Percentiles rank a stretch among this genome's conserved stretches.
These are phyloP conservation scores for Hydraecia micacea DNA, from an alignment of 2,888 invertebrate species.

Conservation along the genomic window DNA sequence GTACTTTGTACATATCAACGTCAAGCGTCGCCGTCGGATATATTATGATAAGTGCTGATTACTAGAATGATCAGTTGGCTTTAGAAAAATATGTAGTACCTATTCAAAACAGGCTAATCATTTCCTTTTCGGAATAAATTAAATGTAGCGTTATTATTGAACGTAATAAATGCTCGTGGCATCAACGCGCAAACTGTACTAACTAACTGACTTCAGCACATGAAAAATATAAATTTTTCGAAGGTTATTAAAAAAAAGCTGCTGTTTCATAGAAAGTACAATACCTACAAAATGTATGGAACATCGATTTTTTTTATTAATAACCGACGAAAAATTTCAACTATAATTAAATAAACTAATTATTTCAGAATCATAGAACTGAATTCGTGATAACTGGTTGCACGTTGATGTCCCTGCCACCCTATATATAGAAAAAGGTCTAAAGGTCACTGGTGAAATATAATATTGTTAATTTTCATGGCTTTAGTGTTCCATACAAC, in stretches of 20 bases:
- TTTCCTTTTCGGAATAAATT: not conserved
- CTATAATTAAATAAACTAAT: too few relatives aligned
- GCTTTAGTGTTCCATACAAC: slow-evolving; percentile 29
- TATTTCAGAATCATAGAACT: not conserved
- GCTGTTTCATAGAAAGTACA: too few relatives aligned
- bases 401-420: too few relatives aligned
- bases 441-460: slow-evolving; percentile 24
- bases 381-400: not conserved
- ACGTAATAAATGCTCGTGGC: not conserved
- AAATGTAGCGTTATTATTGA: not conserved
- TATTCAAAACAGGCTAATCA: not conserved
- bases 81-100: not conserved
- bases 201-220: not conserved
- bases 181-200: too few relatives aligned
- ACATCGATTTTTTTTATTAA: too few relatives aligned
- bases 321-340: too few relatives aligned
- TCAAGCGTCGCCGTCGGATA: slow-evolving; percentile 1
- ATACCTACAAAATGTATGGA: too few relatives aligned
- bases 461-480: slow-evolving; percentile 19
- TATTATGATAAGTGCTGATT: slow-evolving; percentile 20
- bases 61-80: not conserved
- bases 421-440: not conserved
- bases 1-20: slow-evolving; percentile 45
- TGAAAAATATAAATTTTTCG: not conserved
- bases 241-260: not conserved